These are phyloP conservation scores for Pristionchus mayeri DNA, from an alignment of 2,888 invertebrate species.

Conservation along the genomic window DNA sequence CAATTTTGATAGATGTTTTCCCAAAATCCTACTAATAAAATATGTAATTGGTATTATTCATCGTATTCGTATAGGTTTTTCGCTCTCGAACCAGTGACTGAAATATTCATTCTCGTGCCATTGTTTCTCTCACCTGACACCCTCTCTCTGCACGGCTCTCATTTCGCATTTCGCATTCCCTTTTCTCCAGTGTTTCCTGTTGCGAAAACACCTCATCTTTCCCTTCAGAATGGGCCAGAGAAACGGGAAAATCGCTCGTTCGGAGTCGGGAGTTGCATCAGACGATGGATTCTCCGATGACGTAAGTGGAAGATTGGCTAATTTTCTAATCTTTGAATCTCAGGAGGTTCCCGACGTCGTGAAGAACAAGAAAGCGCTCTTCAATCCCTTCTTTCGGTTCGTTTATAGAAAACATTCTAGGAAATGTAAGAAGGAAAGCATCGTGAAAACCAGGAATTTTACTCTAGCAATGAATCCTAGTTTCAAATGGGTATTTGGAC, in stretches of 20 bases:
- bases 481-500: not conserved
- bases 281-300: constrained; percentile 39
- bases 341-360: not conserved
- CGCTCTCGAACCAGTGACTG: no score
- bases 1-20: no score
- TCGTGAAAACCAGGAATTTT: no score
- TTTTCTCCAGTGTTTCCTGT: no score
- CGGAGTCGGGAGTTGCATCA: constrained; percentile 2
- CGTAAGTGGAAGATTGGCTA: not conserved
- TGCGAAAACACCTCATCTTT: no score
- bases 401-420: not conserved
- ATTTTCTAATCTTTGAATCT: not conserved
- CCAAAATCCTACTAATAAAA: no score
- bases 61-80: no score
- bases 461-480: not conserved
- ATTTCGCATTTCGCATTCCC: no score
- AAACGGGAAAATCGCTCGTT: constrained; percentile 28
- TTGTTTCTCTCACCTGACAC: no score
- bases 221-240: constrained; percentile 45
- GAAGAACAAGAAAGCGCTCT: constrained; percentile 47
- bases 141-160: no score
- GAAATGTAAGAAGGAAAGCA: not conserved
- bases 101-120: no score
- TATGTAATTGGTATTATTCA: no score
- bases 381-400: constrained; percentile 43